These are phyloP conservation scores for Clunio marinus DNA, from an alignment of 2,888 invertebrate genomes.

Conservation along the genomic window DNA sequence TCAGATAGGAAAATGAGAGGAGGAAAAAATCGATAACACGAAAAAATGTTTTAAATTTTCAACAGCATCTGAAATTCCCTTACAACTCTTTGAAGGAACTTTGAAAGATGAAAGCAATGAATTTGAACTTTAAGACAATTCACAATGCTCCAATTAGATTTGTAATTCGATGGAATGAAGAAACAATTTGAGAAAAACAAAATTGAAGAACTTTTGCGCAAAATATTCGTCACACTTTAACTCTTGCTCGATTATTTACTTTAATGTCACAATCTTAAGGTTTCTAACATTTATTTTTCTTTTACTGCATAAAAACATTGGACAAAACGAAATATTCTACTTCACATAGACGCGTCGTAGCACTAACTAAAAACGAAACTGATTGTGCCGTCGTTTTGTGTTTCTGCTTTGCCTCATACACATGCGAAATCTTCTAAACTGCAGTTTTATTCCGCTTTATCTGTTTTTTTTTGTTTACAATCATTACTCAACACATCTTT, in stretches of 20 bases:
- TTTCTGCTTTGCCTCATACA: slow-evolving; percentile 31
- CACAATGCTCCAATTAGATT: no score
- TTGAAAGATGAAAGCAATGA: no score
- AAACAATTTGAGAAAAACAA: no score
- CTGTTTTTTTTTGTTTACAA: slow-evolving; percentile 9
- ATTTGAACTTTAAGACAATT: no score
- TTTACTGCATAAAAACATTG: neutral
- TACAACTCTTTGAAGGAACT: no score
- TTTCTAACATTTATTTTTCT: neutral
- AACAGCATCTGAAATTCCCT: no score
- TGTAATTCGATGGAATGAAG: no score
- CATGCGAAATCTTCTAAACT: slow-evolving; percentile 30
- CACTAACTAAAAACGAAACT: slow-evolving; percentile 31
- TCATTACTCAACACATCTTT: neutral
- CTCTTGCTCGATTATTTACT: neutral
- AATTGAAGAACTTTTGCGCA: no score
- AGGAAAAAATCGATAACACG: no score
- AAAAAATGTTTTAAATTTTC: no score
- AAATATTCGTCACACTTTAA: no score
- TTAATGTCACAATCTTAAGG: neutral
- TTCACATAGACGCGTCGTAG: slow-evolving; percentile 22
- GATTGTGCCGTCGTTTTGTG: slow-evolving; percentile 29
- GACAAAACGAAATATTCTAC: neutral
- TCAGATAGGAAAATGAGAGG: no score
- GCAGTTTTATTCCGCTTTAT: neutral